Evolutionary conservation across 2,888 invertebrate genomes (phyloP).

Genomic region (Heteropelma amictum): DNA sequence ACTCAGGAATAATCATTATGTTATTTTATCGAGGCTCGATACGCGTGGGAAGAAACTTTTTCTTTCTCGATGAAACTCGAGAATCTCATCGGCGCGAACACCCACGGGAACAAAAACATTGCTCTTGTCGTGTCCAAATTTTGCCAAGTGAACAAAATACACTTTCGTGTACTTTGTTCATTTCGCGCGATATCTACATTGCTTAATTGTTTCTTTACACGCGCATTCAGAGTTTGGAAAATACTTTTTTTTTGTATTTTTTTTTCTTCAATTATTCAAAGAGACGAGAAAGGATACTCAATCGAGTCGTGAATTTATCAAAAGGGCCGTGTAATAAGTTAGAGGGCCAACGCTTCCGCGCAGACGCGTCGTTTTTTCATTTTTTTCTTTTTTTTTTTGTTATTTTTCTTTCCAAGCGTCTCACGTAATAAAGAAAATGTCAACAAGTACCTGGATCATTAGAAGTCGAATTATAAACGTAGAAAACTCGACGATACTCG

Average conservation of each 20-base stretch:
- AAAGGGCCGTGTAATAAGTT: conserved; percentile 11
- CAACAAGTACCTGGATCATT: conserved; percentile 59
- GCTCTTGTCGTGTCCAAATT: too few species aligned
- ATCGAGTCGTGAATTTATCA: conserved; percentile 23
- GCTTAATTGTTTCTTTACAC: too few species aligned
- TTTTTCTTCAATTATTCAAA: not conserved
- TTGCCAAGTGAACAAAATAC: too few species aligned
- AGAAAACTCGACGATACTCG: conserved; percentile 42
- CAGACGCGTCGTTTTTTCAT: conserved; percentile 13
- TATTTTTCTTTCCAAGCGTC: conserved; percentile 43
- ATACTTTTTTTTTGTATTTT: too few species aligned
- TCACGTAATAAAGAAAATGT: conserved; percentile 35
- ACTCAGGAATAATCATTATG: too few species aligned
- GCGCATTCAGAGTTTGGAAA: too few species aligned
- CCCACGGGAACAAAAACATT: not conserved
- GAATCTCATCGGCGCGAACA: not conserved
- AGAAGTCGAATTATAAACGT: conserved; percentile 45
- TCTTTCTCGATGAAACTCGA: not conserved
- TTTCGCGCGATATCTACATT: too few species aligned
- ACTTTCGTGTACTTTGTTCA: too few species aligned
- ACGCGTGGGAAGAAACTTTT: too few species aligned
- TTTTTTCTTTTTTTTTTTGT: too few species aligned
- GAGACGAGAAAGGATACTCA: not conserved
- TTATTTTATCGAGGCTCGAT: too few species aligned
- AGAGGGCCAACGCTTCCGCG: conserved; percentile 25